Base-by-base conservation (phyloP, 2,888 invertebrate genomes). In the Teleiodes luculella region DNA sequence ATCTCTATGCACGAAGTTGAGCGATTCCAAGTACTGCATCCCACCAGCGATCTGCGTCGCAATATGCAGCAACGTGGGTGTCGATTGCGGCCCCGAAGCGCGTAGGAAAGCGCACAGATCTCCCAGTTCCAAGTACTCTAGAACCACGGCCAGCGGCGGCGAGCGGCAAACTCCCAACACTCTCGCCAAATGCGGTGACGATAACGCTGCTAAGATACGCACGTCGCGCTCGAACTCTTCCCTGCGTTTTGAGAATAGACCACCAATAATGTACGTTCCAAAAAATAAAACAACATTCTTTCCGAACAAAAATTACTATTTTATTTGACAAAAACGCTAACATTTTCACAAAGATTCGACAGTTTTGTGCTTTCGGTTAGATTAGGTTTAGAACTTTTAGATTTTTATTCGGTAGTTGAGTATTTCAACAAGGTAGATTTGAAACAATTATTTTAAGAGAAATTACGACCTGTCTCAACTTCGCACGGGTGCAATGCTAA, bases 1-100 rank as follows among this genome's bases (percentile, higher is more conserved):
- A 84, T 97, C 97, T 46, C 97, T 92, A 80, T 97, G 97, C 48
- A 97, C 97, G 78, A 97, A 97, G 85, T 96, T 95, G 63, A 96
- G 90, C 47, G 95, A 93, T 86, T 97, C 97, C 68, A 97, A 86
- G 80, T 96, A 96, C 68, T 94, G 92, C 95, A 96, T 96, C 13
- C 96, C 96, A 5, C 95, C 94, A 7, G 96, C 94, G 63, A 96
- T 93, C 82, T 97, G 95, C 53, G 94, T 92, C 45, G 95, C 95
- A 83, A 96, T 93, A 83, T 94, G 95, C 62, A 96, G 91, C 74
- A 96, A 91, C 30, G 92, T 91, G 51, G 91, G 86, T 67, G 94
- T 93, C 0, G 80, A 91, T 63, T 95, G 92, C 46, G 93, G 92
- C 68, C 95, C 93, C 11, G 94, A 92, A 33, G 93, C 91, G 67